phyloP scores from a whole-genome alignment of 2,888 invertebrate species.

The Harpalus rubripes region DNA sequence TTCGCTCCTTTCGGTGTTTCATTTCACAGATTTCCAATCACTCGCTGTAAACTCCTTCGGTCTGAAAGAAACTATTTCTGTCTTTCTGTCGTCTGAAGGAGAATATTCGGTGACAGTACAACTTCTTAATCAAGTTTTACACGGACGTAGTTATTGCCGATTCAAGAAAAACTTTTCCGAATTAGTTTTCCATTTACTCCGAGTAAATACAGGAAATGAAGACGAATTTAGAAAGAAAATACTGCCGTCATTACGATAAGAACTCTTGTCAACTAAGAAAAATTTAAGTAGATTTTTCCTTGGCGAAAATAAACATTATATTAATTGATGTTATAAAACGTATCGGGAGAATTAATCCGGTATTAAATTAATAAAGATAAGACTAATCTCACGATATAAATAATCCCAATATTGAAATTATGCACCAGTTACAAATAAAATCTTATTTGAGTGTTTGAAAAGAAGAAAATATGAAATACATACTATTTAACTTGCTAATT shows the following conservation, averaged over 20 bases:
- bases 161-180: constrained; percentile 47
- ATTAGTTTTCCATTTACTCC: constrained; percentile 46
- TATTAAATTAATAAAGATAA: constrained; percentile 14
- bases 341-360: not conserved
- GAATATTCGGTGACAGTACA: constrained; percentile 56
- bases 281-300: constrained; percentile 15
- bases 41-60: not conserved
- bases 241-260: constrained; percentile 13
- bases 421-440: not conserved
- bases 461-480: constrained; percentile 7
- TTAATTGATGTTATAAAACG: not conserved
- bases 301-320: constrained; percentile 13
- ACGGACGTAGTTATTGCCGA: constrained; percentile 39
- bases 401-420: not conserved
- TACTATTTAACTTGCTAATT: not conserved
- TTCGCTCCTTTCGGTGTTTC: not conserved
- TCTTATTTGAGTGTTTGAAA: not conserved
- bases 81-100: constrained; percentile 27
- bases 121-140: constrained; percentile 52
- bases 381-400: constrained; percentile 29
- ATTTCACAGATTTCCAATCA: constrained; percentile 14
- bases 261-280: constrained; percentile 6
- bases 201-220: constrained; percentile 42
- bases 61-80: constrained; percentile 15
- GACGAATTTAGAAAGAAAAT: constrained; percentile 43